phyloP scores from a whole-genome alignment of 2,113 vertebrate genomes.

The Coregonus clupeaformis region DNA sequence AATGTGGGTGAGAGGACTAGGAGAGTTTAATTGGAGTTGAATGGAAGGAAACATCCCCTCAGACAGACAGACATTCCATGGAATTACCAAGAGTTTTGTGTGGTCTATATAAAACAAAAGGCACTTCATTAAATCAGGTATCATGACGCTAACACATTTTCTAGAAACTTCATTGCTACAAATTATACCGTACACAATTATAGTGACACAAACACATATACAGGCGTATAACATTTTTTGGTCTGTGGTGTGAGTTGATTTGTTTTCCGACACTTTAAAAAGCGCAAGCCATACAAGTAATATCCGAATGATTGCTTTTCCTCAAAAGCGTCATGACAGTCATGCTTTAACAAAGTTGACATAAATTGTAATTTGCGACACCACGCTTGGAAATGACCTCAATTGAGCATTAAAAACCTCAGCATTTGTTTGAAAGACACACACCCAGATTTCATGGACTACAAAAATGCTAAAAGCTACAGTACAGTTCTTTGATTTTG shows the following conservation, averaged over 20 bases:
- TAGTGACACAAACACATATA: constrained; percentile 40
- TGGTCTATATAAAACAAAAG: constrained; percentile 13
- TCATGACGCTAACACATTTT: neutral
- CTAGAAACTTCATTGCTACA: neutral
- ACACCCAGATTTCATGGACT: neutral
- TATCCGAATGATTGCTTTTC: constrained; percentile 17
- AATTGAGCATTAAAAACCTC: constrained; percentile 3
- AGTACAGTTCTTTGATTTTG: constrained; percentile 4
- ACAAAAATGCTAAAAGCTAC: constrained; percentile 8
- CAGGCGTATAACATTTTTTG: constrained; percentile 23
- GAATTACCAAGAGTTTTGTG: constrained; percentile 17
- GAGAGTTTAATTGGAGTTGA: constrained; percentile 16
- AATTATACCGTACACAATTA: constrained; percentile 24
- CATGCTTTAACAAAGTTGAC: constrained; percentile 11
- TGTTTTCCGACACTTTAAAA: neutral
- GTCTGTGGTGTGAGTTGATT: constrained; percentile 6
- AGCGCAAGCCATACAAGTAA: no score
- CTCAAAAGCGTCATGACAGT: constrained; percentile 1
- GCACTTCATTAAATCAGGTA: neutral
- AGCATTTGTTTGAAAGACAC: constrained; percentile 8
- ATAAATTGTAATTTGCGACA: constrained; percentile 16
- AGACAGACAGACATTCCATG: constrained; percentile 22
- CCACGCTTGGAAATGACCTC: constrained; percentile 4
- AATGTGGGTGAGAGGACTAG: constrained; percentile 5
- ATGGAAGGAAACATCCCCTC: constrained; percentile 3